These are phyloP conservation scores for Psittacula echo DNA, from an alignment of 2,797 vertebrate species.

Conservation along the genomic window DNA sequence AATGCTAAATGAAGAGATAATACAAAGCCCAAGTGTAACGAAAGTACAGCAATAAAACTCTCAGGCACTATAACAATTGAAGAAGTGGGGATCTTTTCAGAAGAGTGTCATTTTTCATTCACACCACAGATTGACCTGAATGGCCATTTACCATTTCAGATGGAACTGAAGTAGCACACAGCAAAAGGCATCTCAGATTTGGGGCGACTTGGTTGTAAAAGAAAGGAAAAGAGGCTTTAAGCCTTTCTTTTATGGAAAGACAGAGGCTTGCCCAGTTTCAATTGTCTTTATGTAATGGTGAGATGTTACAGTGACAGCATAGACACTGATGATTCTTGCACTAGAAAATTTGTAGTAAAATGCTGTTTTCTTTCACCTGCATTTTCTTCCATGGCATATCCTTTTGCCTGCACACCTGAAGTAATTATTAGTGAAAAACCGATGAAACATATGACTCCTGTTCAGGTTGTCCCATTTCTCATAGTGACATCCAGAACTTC, in stretches of 20 bases:
- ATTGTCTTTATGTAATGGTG: rapidly evolving
- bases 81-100: not conserved
- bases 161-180: not conserved
- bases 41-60: not conserved
- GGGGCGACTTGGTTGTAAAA: not conserved
- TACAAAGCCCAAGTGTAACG: not conserved
- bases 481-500: not conserved
- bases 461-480: not conserved
- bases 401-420: not conserved
- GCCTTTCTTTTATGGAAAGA: not conserved
- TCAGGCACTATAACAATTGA: not conserved
- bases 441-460: not conserved
- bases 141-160: not conserved
- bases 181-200: not conserved
- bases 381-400: not conserved
- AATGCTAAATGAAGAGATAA: not conserved
- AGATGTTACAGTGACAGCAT: not conserved
- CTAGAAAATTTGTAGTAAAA: not conserved
- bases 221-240: not conserved
- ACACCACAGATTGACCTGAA: not conserved
- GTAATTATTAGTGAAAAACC: not conserved
- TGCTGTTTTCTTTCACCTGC: not conserved
- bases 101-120: not conserved
- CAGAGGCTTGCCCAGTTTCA: not conserved
- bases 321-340: not conserved